phyloP scores from a whole-genome alignment of 1,140 invertebrate genomes.

The Latrodectus geometricus region DNA sequence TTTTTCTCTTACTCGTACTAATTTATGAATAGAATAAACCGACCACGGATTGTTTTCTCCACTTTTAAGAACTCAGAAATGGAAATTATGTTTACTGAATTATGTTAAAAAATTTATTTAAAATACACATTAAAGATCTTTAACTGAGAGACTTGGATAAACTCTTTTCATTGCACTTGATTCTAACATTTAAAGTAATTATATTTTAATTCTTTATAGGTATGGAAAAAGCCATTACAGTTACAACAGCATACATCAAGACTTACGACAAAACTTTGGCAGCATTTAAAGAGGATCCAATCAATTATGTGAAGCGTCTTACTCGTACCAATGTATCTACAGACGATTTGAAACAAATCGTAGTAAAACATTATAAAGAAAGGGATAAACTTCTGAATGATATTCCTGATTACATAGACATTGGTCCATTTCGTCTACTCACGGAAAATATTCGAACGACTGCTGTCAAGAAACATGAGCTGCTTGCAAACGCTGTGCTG shows the following conservation, averaged over 20 bases:
- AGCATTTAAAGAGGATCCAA: conserved; percentile 35
- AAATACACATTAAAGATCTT: too few relatives aligned
- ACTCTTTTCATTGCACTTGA: too few relatives aligned
- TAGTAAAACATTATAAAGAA: conserved; percentile 13
- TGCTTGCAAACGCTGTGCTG: conserved; percentile 17
- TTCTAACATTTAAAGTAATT: neutral
- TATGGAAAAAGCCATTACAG: conserved; percentile 18
- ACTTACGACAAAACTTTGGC: conserved; percentile 21
- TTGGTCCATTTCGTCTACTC: conserved; percentile 34
- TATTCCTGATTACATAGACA: conserved; percentile 27
- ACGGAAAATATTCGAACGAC: neutral
- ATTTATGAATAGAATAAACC: too few relatives aligned
- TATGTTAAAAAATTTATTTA: too few relatives aligned
- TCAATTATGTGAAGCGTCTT: conserved; percentile 41
- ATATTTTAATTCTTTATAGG: neutral
- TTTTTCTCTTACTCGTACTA: too few relatives aligned
- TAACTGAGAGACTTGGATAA: too few relatives aligned
- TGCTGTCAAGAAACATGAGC: conserved; percentile 31
- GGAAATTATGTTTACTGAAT: too few relatives aligned
- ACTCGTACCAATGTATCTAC: neutral
- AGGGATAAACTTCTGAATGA: neutral
- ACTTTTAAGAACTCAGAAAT: too few relatives aligned
- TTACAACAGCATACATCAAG: conserved; percentile 12
- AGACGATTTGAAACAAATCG: conserved; percentile 20
- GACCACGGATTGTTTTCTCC: too few relatives aligned